Evolutionary conservation across 2,888 invertebrate genomes (phyloP), one percentile per base, ranked within the genome.

Genomic region (Parnassius orleans): DNA sequence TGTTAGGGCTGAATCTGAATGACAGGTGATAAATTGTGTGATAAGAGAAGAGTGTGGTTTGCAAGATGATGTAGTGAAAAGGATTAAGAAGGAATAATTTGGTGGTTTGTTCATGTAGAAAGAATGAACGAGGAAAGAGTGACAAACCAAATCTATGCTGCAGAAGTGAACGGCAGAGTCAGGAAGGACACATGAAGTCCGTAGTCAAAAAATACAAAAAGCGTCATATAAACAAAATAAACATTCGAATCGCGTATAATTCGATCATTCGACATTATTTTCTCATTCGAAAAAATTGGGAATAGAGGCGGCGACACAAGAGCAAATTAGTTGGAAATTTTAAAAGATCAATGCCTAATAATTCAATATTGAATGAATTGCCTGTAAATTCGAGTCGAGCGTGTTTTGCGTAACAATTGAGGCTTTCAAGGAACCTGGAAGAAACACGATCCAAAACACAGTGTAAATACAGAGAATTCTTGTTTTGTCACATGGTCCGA

Each of bases 331-430:
- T n/a, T 46, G 12, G 46, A 46, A 46, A n/a, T 46, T 46, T 46
- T n/a, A 46, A 46, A 46, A 46, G 46, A 46, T 46, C 46, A 87
- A 86, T 87, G 83, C 86, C 84, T 88, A 87, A 88, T 33, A 19
- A 19, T 19, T 2, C 19, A 19, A 19, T 19, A 86, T 85, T 83
- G 83, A 86, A 88, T 89, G 90, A 90, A 90, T 88, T 81, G 89
- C 76, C 84, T 86, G 87, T 83, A 90, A 90, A 90, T 90, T 90
- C 83, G 84, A 75, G 69, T 75, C 63, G 77, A 66, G 85, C 90
- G 90, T 90, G 90, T 65, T 82, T 73, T 67, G 89, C 82, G 78
- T 82, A 64, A 66, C 69, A 73, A 78, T 68, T 63, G 33, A 33
- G 69, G 67, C 66, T 67, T 67, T 69, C 68, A 68, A 75, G 78